These are phyloP conservation scores for Psittacula cyanocephala DNA, from an alignment of 2,113 vertebrate genomes.

Conservation along the genomic window DNA sequence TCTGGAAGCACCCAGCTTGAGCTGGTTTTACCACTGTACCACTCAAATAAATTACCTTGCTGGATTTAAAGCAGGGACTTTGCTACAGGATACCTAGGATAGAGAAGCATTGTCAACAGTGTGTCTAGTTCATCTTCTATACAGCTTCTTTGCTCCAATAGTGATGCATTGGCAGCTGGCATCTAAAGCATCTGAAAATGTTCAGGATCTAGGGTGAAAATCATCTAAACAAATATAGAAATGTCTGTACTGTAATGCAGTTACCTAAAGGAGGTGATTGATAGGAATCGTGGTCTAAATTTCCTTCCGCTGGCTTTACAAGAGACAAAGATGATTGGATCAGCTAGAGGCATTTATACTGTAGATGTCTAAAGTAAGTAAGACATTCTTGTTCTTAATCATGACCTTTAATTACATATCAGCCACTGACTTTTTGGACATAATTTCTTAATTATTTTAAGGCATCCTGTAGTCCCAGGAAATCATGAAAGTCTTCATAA, in stretches of 20 bases:
- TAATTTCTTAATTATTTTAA: background rate
- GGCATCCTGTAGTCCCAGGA: background rate
- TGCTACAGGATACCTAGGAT: background rate
- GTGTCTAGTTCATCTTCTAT: background rate
- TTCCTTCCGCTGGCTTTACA: background rate
- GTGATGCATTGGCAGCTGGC: background rate
- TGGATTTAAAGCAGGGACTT: background rate
- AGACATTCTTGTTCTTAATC: background rate
- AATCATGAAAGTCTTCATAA: background rate
- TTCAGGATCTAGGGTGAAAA: background rate
- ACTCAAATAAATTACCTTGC: background rate
- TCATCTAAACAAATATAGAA: background rate
- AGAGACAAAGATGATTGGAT: background rate
- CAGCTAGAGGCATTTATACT: background rate
- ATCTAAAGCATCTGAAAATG: background rate
- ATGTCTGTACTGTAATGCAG: background rate
- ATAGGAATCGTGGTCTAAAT: background rate
- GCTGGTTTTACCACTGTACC: background rate
- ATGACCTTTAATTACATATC: background rate
- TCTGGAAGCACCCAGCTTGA: background rate
- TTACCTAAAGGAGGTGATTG: background rate
- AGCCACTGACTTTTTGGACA: background rate
- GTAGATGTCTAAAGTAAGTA: background rate
- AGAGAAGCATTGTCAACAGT: background rate
- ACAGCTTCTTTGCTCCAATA: background rate